A percentile compares a stretch with the other conserved stretches of the same genome.
Evolutionary conservation across 2,113 vertebrate species (phyloP).

Genomic region (Pachycephala philippinensis): DNA sequence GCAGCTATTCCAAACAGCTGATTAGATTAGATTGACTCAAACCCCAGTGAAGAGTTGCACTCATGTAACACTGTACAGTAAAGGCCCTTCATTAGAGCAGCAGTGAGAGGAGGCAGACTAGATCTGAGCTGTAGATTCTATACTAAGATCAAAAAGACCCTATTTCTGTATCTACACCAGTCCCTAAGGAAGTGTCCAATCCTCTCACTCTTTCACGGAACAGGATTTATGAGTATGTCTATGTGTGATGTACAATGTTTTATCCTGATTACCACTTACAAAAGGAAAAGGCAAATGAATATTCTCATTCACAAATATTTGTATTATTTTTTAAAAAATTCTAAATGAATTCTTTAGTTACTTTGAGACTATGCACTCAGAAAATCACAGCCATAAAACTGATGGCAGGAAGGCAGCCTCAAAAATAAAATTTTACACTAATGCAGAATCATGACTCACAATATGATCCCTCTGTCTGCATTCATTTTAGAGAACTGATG

Average conservation of each 20-base stretch:
- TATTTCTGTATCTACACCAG: background rate
- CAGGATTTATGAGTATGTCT: background rate
- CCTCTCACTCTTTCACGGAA: background rate
- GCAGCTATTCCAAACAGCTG: background rate
- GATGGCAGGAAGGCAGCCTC: background rate
- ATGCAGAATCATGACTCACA: background rate
- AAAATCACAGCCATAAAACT: background rate
- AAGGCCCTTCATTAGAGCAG: background rate
- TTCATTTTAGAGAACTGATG: conserved; percentile 2
- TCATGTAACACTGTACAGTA: background rate
- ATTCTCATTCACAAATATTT: background rate
- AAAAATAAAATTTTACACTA: background rate
- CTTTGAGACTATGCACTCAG: background rate
- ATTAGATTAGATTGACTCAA: background rate
- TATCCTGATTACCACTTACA: background rate
- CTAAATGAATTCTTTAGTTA: background rate
- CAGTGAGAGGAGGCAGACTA: background rate
- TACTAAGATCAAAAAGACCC: background rate
- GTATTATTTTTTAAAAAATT: background rate
- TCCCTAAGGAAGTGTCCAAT: background rate
- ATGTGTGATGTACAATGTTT: background rate
- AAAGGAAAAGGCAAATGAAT: background rate
- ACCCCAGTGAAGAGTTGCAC: background rate
- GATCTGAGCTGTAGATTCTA: background rate
- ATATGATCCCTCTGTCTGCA: background rate